These are phyloP conservation scores for Drosophila ohnishii DNA, from an alignment of 1,140 invertebrate genomes.

Conservation along the genomic window DNA sequence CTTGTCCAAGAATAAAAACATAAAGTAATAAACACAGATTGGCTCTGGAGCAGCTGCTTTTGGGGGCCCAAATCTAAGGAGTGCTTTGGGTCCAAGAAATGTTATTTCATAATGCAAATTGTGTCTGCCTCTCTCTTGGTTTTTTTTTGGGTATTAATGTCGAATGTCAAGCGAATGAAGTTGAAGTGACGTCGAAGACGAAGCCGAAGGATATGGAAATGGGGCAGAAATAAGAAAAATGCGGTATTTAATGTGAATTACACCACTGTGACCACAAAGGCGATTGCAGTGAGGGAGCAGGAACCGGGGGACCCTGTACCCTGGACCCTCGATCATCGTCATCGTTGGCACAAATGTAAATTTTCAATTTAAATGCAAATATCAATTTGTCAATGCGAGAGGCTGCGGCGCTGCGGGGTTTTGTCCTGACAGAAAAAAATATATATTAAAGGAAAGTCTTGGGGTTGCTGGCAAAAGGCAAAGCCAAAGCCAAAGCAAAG, in stretches of 20 bases:
- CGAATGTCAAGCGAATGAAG: constrained; percentile 76
- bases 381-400: constrained; percentile 82
- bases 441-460: background rate
- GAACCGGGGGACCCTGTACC: background rate
- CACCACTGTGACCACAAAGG: constrained; percentile 81
- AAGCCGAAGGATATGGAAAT: constrained; percentile 57
- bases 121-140: constrained; percentile 24
- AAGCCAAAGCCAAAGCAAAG: constrained; percentile 9
- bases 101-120: constrained; percentile 81
- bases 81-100: constrained; percentile 55
- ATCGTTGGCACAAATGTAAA: constrained; percentile 80
- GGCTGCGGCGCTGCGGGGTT: constrained; percentile 17
- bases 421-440: background rate
- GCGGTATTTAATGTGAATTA: constrained; percentile 83
- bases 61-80: constrained; percentile 34
- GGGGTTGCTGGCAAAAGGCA: constrained; percentile 2
- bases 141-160: constrained; percentile 67
- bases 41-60: constrained; percentile 32
- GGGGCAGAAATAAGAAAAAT: constrained; percentile 78
- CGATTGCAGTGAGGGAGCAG: constrained; percentile 22
- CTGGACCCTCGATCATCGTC: constrained; percentile 63
- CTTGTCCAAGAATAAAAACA: constrained; percentile 18
- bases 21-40: constrained; percentile 67
- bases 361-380: constrained; percentile 83
- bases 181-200: constrained; percentile 55